Evolutionary conservation across 2,888 invertebrate genomes (phyloP).

Genomic region (Trichogramma evanescens): DNA sequence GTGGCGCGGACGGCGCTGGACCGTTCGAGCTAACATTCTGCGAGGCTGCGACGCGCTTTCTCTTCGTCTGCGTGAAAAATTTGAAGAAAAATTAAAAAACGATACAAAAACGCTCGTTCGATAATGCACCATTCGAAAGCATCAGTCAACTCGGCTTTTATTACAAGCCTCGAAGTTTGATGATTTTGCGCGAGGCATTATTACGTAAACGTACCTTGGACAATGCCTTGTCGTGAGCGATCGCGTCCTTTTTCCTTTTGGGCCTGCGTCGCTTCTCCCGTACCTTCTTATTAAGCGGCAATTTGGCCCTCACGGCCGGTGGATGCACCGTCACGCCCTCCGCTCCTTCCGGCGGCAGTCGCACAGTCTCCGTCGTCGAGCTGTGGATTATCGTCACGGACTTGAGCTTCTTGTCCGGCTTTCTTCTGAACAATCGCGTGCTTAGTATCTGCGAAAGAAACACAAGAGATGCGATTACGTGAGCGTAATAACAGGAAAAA

Average conservation of each 20-base stretch:
- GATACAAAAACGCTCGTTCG: not conserved
- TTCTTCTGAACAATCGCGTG: constrained; percentile 73
- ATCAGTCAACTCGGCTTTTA: too few species aligned
- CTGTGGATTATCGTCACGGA: constrained; percentile 85
- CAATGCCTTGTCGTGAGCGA: constrained; percentile 43
- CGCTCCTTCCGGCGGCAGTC: constrained; percentile 66
- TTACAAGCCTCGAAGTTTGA: too few species aligned
- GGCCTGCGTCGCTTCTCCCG: constrained; percentile 56
- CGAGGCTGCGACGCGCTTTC: constrained; percentile 32
- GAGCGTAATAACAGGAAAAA: too few species aligned
- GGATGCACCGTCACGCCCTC: constrained; percentile 75
- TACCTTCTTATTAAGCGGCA: constrained; percentile 81
- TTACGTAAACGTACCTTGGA: not conserved
- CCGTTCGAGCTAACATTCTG: not conserved
- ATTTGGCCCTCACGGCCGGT: constrained; percentile 74
- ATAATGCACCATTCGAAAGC: not conserved
- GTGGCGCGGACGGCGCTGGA: not conserved
- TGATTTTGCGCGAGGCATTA: too few species aligned
- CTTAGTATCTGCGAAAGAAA: constrained; percentile 60
- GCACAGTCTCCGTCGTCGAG: constrained; percentile 81
- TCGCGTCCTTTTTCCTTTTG: constrained; percentile 51
- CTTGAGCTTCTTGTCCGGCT: constrained; percentile 73
- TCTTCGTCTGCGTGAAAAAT: constrained; percentile 24
- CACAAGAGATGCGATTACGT: too few species aligned
- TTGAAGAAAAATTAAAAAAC: not conserved